phyloP scores from a whole-genome alignment of 2,888 invertebrate genomes.

The Drosophila antonietae region DNA sequence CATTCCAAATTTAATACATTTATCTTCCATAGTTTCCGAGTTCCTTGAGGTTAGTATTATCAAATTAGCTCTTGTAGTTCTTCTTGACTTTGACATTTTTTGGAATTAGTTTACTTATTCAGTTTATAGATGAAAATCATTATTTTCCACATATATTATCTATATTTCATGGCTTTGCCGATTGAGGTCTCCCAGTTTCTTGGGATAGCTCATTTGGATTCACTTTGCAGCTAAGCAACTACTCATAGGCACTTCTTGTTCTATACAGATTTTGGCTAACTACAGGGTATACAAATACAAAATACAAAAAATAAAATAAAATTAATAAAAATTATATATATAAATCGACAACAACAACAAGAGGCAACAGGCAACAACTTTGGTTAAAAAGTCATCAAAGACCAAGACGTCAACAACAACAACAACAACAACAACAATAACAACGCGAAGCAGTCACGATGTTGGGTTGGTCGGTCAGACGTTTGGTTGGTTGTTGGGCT shows the following conservation, averaged over 20 bases:
- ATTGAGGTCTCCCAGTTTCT: not conserved
- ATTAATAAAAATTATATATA: slow-evolving; percentile 4
- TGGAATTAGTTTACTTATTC: too few relatives aligned
- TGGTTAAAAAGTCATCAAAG: slow-evolving; percentile 79
- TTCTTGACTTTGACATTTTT: not conserved
- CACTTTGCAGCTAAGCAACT: not conserved
- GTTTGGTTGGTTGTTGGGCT: slow-evolving; percentile 30
- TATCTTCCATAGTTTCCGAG: not conserved
- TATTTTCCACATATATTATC: accelerated
- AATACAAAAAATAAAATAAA: slow-evolving; percentile 22
- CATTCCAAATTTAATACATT: too few relatives aligned
- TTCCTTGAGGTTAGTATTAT: not conserved
- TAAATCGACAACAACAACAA: slow-evolving; percentile 47
- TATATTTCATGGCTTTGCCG: not conserved
- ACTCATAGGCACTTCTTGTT: not conserved
- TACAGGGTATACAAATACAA: slow-evolving; percentile 32
- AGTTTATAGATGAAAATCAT: too few relatives aligned
- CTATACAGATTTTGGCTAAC: not conserved
- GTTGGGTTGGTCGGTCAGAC: slow-evolving; percentile 65
- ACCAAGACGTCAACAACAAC: slow-evolving; percentile 62
- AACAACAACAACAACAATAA: slow-evolving; percentile 15
- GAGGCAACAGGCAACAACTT: slow-evolving; percentile 53
- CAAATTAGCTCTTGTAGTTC: not conserved
- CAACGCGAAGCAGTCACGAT: slow-evolving; percentile 62
- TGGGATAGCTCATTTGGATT: too few relatives aligned